Evolutionary conservation across 2,113 vertebrate species (phyloP), one percentile per base, ranked within the genome.

Genomic region (Alligator sinensis): DNA sequence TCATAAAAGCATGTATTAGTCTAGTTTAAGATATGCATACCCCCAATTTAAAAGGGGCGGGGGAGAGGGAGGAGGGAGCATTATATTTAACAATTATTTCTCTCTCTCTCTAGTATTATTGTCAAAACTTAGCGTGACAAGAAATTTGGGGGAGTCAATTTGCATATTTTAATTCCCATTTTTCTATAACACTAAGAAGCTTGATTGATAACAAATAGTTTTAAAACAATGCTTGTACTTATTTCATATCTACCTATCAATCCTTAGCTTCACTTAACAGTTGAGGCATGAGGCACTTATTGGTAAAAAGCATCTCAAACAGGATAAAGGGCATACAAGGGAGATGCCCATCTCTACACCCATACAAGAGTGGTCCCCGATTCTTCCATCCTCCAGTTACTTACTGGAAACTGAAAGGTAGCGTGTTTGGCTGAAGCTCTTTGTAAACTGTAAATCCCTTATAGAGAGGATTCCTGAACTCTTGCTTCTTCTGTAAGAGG

Each of bases 391-490:
- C 78, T 66, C 34, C 72, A 81, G 22, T 11, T 92, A 97, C 98
- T 97, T 98, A 99, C 98, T 98, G 98, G 95, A 98, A 98, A 86
- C 98, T 98, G 92, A 98, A 98, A 3, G 98, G 98, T 3, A 98
- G 91, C 0, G 98, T 98, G 95, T 97, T 98, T 64, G 98, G 98
- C 66, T 95, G 97, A 25, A 99, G 97, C 21, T 98, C 91, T 18
- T 93, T 96, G 90, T 98, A 98, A 81, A 97, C 92, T 88, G 96
- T 84, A 72, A 96, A 96, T 4, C 97, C 97, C 96, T 94, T 98
- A 96, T 98, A 98, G 75, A 98, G 93, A 54, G 98, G 98, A 91
- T 98, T 99, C 76, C 93, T 96, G 94, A 98, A 97, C 80, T 98
- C 98, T 54, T 97, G 94, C 89, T 97, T 98, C 96, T 97, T 98